Percentiles rank a stretch among this genome's conserved stretches.
These are phyloP conservation scores for Ivindomyrus marchei DNA, from an alignment of 2,113 vertebrate genomes.

Conservation along the genomic window DNA sequence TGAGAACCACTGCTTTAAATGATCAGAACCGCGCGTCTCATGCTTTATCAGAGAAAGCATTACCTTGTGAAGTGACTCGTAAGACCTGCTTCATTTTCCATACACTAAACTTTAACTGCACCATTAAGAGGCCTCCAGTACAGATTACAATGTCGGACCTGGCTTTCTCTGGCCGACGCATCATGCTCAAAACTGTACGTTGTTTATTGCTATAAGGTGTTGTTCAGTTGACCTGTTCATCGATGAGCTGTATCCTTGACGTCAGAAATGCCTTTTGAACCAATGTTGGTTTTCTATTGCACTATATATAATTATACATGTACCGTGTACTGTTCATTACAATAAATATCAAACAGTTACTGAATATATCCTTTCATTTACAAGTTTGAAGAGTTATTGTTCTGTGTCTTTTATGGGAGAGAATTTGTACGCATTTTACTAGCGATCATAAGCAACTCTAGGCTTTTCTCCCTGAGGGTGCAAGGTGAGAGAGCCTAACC, in stretches of 20 bases:
- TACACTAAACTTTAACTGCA: not conserved
- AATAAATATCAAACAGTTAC: conserved; percentile 10
- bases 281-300: not conserved
- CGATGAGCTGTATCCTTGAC: not conserved
- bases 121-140: not conserved
- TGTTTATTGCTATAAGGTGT: conserved; percentile 17
- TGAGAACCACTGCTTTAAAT: not conserved
- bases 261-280: conserved; percentile 9
- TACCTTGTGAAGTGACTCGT: not conserved
- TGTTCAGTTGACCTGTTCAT: not conserved
- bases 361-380: not conserved
- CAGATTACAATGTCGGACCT: not conserved
- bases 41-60: not conserved
- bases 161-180: not conserved
- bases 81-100: not conserved
- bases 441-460: not conserved
- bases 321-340: conserved; percentile 15
- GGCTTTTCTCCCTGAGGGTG: not conserved
- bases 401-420: not conserved
- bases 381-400: not conserved
- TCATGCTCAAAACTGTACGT: not conserved
- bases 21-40: not conserved
- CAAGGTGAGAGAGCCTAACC: not conserved
- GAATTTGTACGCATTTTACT: not conserved
- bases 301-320: conserved; percentile 15